A percentile compares a stretch with the other conserved stretches of the same genome.
phyloP scores from a whole-genome alignment of 2,797 vertebrate genomes.

The Hapalemur alaotrensis region DNA sequence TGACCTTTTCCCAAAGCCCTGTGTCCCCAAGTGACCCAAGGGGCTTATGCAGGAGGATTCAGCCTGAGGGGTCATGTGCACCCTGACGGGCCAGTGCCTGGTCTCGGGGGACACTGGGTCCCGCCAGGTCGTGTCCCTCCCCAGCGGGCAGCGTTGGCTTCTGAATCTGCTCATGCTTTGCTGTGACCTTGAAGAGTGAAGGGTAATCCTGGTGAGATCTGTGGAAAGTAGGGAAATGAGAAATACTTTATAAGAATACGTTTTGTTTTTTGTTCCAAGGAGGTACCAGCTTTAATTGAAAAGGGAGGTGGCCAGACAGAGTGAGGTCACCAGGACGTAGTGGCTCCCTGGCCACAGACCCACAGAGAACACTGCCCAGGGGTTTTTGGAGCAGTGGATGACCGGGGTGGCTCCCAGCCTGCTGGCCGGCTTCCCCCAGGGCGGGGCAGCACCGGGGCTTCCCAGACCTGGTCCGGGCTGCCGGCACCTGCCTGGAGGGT shows the following conservation, averaged over 20 bases:
- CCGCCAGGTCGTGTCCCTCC: accelerated
- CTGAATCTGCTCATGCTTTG: background rate
- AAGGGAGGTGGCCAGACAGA: no score
- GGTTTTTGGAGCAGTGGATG: accelerated
- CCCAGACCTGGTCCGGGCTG: accelerated
- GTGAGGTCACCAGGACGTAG: accelerated
- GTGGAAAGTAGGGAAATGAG: accelerated
- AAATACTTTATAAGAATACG: background rate
- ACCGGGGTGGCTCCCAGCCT: accelerated
- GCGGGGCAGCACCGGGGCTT: background rate
- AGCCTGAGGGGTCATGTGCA: accelerated
- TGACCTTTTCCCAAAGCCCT: background rate
- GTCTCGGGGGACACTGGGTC: accelerated
- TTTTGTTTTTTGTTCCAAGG: background rate
- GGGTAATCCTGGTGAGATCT: accelerated
- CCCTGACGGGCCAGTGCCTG: accelerated
- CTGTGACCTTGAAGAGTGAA: accelerated
- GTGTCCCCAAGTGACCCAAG: accelerated
- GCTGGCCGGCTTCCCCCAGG: accelerated
- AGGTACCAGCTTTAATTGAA: accelerated
- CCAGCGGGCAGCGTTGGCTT: accelerated
- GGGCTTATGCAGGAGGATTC: accelerated
- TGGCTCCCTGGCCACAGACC: accelerated
- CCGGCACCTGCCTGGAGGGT: background rate
- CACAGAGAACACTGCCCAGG: accelerated